phyloP scores from a whole-genome alignment of 2,888 invertebrate genomes.

The Atethmia centrago region DNA sequence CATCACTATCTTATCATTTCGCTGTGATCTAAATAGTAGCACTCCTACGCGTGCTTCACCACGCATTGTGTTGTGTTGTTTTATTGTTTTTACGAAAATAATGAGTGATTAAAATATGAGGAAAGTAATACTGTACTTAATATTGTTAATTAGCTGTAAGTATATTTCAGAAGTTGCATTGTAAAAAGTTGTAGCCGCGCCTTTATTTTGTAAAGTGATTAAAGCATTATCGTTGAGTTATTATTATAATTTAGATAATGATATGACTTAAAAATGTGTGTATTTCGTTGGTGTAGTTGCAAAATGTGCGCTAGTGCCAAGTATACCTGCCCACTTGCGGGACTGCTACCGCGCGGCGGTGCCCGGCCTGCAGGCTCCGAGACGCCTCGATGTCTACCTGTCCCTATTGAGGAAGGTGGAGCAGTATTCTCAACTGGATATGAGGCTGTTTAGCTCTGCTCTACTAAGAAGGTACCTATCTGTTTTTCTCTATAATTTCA shows the following conservation, averaged over 20 bases:
- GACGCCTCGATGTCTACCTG: conserved; percentile 90
- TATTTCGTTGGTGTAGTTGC: conserved; percentile 69
- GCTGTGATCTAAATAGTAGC: conserved; percentile 75
- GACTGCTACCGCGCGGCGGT: conserved; percentile 91
- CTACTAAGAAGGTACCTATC: conserved; percentile 91
- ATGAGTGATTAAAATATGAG: conserved; percentile 71
- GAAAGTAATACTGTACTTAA: conserved; percentile 59
- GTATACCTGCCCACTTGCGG: conserved; percentile 90
- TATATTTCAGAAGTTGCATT: conserved; percentile 54
- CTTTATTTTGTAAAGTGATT: conserved; percentile 6
- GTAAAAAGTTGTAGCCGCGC: neutral
- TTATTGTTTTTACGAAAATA: conserved; percentile 63
- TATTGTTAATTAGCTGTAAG: conserved; percentile 75
- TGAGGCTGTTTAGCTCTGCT: conserved; percentile 89
- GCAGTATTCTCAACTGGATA: conserved; percentile 86
- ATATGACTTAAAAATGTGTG: conserved; percentile 8
- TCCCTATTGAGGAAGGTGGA: conserved; percentile 92
- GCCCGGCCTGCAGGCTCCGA: conserved; percentile 87
- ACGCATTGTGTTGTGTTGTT: conserved; percentile 69
- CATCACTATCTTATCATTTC: conserved; percentile 83
- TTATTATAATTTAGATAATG: conserved; percentile 21
- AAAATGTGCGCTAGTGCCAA: conserved; percentile 78
- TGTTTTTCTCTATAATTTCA: neutral
- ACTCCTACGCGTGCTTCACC: conserved; percentile 69
- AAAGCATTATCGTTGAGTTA: conserved; percentile 17